Evolutionary conservation across 2,888 invertebrate species (phyloP).

Genomic region (Rhingia rostrata): DNA sequence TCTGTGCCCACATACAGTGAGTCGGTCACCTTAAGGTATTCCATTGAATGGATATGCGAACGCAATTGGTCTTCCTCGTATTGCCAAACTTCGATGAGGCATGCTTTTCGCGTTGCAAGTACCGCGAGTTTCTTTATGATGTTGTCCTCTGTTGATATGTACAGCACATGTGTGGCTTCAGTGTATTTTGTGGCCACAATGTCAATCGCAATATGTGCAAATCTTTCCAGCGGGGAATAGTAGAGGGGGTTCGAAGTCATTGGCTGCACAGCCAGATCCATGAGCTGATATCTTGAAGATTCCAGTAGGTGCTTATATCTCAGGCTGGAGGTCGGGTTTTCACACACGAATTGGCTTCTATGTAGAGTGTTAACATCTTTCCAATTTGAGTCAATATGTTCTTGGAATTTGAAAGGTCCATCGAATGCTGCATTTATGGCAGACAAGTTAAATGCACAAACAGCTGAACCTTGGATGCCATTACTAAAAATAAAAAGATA

Average conservation of each 20-base stretch:
- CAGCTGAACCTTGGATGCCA: conserved; percentile 94
- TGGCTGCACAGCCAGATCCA: conserved; percentile 93
- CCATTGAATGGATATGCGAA: conserved; percentile 86
- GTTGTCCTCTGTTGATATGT: conserved; percentile 90
- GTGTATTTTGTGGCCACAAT: conserved; percentile 89
- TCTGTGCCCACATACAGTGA: conserved; percentile 91
- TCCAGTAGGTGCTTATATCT: conserved; percentile 85
- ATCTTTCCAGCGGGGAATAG: conserved; percentile 87
- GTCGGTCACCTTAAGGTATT: conserved; percentile 91
- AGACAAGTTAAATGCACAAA: conserved; percentile 94
- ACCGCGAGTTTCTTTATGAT: conserved; percentile 91
- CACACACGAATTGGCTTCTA: conserved; percentile 87
- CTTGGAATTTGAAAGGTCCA: conserved; percentile 94
- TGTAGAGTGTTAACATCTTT: conserved; percentile 86
- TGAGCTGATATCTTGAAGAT: conserved; percentile 91
- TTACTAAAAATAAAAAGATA: conserved; percentile 84
- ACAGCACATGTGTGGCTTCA: conserved; percentile 89
- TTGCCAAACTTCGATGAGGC: conserved; percentile 93
- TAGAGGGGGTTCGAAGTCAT: conserved; percentile 88
- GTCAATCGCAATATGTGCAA: conserved; percentile 92
- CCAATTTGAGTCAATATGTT: conserved; percentile 90
- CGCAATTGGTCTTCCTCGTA: conserved; percentile 84
- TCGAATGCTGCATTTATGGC: conserved; percentile 91
- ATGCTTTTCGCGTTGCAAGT: conserved; percentile 88
- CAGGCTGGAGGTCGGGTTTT: conserved; percentile 79